These are phyloP conservation scores for Cydia amplana DNA, from an alignment of 1,140 invertebrate species.

Conservation along the genomic window DNA sequence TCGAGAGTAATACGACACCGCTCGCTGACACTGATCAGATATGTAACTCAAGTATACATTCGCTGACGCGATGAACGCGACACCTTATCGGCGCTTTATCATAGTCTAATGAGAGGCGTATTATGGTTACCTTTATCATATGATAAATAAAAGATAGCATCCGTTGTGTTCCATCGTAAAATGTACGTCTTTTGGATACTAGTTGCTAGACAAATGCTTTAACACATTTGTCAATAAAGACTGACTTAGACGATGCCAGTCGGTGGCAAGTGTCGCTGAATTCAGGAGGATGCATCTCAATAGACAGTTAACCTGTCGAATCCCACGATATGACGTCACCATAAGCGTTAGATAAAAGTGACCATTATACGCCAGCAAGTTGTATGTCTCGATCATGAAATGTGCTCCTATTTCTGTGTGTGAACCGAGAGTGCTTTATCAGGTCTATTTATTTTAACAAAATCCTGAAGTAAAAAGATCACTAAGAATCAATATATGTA, in stretches of 20 bases:
- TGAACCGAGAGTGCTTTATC: background rate
- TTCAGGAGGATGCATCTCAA: background rate
- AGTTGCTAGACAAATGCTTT: background rate
- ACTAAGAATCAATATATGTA: constrained; percentile 28
- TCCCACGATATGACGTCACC: no score
- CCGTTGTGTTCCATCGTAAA: background rate
- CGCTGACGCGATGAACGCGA: constrained; percentile 22
- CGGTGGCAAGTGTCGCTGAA: background rate
- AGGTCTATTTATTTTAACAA: background rate
- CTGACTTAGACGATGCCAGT: background rate
- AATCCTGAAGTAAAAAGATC: background rate
- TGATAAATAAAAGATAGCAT: constrained; percentile 15
- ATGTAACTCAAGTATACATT: constrained; percentile 23
- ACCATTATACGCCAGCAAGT: background rate
- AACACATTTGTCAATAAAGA: background rate
- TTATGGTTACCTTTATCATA: background rate
- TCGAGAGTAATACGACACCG: constrained; percentile 9
- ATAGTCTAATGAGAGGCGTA: constrained; percentile 22
- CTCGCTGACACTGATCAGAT: constrained; percentile 17
- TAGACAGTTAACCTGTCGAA: no score
- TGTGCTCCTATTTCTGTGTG: background rate
- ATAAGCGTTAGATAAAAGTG: background rate
- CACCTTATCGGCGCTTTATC: constrained; percentile 24
- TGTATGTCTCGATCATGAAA: constrained; percentile 2
- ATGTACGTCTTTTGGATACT: background rate